Evolutionary conservation across 2,888 invertebrate species (phyloP).

Genomic region (Drosophila longiperda): DNA sequence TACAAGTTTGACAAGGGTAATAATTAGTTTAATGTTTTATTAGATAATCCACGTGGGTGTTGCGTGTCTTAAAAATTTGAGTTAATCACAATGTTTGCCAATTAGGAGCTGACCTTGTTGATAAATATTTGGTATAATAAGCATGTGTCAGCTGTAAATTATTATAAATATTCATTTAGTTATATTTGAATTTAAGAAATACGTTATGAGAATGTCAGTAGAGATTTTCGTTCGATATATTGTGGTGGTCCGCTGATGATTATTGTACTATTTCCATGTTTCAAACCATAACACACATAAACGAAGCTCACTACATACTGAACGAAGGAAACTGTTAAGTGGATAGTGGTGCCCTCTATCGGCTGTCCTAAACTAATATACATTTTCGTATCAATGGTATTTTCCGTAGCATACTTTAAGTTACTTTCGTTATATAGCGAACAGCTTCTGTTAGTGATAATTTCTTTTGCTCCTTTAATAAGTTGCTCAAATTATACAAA

Average conservation of each 20-base stretch:
- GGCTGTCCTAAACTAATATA: neutral
- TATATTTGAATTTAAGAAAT: neutral
- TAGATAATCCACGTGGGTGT: neutral
- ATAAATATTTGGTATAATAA: neutral
- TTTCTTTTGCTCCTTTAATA: neutral
- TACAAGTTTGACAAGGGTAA: slow-evolving; percentile 52
- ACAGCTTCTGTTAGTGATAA: neutral
- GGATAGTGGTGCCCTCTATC: slow-evolving; percentile 10
- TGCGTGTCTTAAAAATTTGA: neutral
- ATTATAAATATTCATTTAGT: neutral
- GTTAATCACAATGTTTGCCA: neutral
- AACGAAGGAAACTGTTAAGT: neutral
- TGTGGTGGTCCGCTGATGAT: slow-evolving; percentile 3
- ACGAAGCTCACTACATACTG: neutral
- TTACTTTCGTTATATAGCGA: neutral
- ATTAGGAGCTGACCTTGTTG: neutral
- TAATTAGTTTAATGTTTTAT: slow-evolving; percentile 48
- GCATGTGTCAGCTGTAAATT: neutral
- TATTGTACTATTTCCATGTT: neutral
- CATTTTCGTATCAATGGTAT: too few relatives aligned
- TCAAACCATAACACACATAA: neutral
- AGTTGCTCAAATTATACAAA: neutral
- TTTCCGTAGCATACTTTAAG: slow-evolving; percentile 6
- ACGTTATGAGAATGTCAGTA: neutral
- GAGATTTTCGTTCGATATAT: neutral